phyloP scores from a whole-genome alignment of 2,888 invertebrate species.

The Gymnocheta viridis region DNA sequence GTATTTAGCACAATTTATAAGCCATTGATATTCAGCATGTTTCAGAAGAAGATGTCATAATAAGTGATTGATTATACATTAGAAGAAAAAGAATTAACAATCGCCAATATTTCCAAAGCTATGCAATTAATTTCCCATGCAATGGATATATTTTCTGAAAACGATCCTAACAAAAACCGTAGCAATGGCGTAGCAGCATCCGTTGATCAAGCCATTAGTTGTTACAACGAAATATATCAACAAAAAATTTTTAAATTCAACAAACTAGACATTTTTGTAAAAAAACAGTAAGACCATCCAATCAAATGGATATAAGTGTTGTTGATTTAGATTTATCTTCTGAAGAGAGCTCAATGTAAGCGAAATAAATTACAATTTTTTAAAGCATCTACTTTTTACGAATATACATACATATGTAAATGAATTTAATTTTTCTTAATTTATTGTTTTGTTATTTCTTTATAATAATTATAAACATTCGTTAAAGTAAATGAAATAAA shows the following conservation, averaged over 20 bases:
- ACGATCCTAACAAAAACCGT: conserved; percentile 40
- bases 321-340: conserved; percentile 28
- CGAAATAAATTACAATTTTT: too few relatives aligned
- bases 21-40: conserved; percentile 28
- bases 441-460: too few relatives aligned
- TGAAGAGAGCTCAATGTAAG: background rate
- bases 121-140: conserved; percentile 28
- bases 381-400: too few relatives aligned
- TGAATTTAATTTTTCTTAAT: too few relatives aligned
- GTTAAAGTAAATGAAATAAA: too few relatives aligned
- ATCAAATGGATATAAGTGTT: conserved; percentile 40
- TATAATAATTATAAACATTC: too few relatives aligned
- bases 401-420: too few relatives aligned
- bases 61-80: conserved; percentile 5
- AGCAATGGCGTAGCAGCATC: conserved; percentile 32
- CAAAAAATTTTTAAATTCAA: conserved; percentile 21
- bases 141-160: conserved; percentile 36
- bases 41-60: conserved; percentile 11
- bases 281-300: too few relatives aligned
- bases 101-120: conserved; percentile 40
- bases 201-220: too few relatives aligned
- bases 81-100: conserved; percentile 32
- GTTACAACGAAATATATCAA: too few relatives aligned
- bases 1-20: too few relatives aligned
- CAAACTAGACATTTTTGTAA: conserved; percentile 23